phyloP scores from a whole-genome alignment of 2,113 vertebrate genomes.

The Mastomys natalensis region DNA sequence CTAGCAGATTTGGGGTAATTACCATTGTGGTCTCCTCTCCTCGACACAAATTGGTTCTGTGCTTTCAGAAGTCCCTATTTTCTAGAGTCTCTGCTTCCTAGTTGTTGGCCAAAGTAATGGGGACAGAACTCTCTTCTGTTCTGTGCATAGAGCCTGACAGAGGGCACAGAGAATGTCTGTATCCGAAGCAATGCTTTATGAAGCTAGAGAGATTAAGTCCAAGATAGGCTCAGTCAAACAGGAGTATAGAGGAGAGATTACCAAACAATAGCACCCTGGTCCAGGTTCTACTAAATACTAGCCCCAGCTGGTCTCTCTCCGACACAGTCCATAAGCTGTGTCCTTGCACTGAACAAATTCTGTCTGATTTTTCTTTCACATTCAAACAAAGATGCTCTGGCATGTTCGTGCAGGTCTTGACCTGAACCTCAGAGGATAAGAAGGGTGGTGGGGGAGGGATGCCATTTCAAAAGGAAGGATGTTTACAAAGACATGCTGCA shows the following conservation, averaged over 20 bases:
- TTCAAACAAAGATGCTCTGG: neutral
- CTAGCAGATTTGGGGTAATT: neutral
- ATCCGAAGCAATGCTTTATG: fast-evolving
- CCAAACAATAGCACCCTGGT: fast-evolving
- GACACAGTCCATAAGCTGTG: neutral
- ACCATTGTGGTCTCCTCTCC: neutral
- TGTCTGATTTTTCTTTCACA: neutral
- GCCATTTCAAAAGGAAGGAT: neutral
- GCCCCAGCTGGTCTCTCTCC: neutral
- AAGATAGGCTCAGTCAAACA: neutral
- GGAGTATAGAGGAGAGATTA: too few relatives aligned
- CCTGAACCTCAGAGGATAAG: neutral
- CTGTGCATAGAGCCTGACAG: neutral
- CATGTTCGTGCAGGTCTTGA: neutral
- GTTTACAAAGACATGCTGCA: neutral
- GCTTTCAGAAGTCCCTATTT: neutral
- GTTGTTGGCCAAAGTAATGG: fast-evolving
- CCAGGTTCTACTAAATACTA: neutral
- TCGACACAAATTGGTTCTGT: neutral
- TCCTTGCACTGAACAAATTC: neutral
- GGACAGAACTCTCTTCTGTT: neutral
- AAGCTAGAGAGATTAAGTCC: too few relatives aligned
- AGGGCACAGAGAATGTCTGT: neutral
- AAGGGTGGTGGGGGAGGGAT: neutral
- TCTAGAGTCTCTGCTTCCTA: neutral